Evolutionary conservation across 2,888 invertebrate genomes (phyloP).

Genomic region (Miltochrista miniata): DNA sequence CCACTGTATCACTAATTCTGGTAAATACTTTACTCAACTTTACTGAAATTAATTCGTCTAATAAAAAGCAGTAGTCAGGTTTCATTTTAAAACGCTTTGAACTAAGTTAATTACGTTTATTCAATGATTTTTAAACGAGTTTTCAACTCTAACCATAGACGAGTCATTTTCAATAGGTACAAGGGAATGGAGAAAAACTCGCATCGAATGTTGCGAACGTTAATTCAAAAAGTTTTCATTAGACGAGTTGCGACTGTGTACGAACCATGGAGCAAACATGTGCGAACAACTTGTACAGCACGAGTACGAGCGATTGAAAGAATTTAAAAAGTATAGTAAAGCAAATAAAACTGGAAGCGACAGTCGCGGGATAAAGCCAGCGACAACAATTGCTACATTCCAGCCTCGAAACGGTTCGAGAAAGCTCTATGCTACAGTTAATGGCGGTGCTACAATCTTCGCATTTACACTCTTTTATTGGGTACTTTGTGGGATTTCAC

Average conservation of each 20-base stretch:
- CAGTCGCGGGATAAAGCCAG: constrained; percentile 66
- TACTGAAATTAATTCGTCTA: too few species aligned
- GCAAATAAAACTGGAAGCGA: constrained; percentile 65
- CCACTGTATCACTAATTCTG: too few species aligned
- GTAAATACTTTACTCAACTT: too few species aligned
- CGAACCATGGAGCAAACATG: too few species aligned
- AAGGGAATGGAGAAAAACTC: constrained; percentile 58
- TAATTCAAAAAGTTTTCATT: constrained; percentile 82
- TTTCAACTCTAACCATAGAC: constrained; percentile 54
- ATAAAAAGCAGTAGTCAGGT: too few species aligned
- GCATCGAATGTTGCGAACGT: constrained; percentile 65
- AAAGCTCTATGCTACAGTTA: constrained; percentile 39
- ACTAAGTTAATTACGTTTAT: constrained; percentile 3
- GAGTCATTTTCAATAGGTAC: constrained; percentile 69
- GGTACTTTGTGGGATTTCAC: not conserved
- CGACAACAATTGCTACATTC: constrained; percentile 76
- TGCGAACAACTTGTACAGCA: constrained; percentile 65
- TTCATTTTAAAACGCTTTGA: not conserved
- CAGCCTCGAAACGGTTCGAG: constrained; percentile 54
- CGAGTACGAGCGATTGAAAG: constrained; percentile 63
- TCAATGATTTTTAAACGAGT: constrained; percentile 40
- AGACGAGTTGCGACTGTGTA: constrained; percentile 61
- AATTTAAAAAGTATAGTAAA: constrained; percentile 68
- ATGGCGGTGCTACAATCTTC: constrained; percentile 35
- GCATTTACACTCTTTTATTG: not conserved